Evolutionary conservation across 1,140 invertebrate species (phyloP), one percentile per base, ranked within the genome.

Genomic region (Episyrphus balteatus): DNA sequence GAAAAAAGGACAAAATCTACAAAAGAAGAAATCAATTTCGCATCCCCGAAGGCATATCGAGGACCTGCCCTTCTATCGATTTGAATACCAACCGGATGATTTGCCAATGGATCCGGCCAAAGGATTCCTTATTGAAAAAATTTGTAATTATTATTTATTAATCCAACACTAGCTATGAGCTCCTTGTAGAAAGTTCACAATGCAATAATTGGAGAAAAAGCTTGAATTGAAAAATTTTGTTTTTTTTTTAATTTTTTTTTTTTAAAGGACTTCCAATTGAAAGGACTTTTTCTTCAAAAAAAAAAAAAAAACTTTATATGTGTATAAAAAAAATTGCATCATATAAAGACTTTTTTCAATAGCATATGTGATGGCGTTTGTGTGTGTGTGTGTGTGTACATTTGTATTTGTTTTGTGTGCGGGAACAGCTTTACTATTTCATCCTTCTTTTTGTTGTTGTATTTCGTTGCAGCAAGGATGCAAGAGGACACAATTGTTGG

Each of bases 51-150:
- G 61, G 0, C 61, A 58, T 7, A 51, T 68, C 11, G 62, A 63
- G 36, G 65, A 68, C 37, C 62, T 60, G 12, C 65, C 62, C 14
- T 68, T 67, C 21, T 68, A 59, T 38, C 44, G 48, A 12, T 48
- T 68, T 32, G 43, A 46, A 12, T 63, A 68, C 45, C 38, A 53
- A 10, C 64, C 58, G 10, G 65, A 68, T 54, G 51, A 68, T 42
- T 40, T 68, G 47, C 65, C 65, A 1, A 31, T 68, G 18, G 65
- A 68, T 51, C 65, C 65, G 0, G 46, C 58, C 5, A 64, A 58
- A 48, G 54, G 57, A 13, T 67, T 56, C 38, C 39, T 68, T 1
- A 18, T 41, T 14, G 62, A 68, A 41, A 66, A 67, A 46, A 67
- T 67, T 42, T 56, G 65, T 68, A 34, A 53, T 53, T 47, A 12